Evolutionary conservation across 2,113 vertebrate species (phyloP).

Genomic region (Malurus alboscapulatus): DNA sequence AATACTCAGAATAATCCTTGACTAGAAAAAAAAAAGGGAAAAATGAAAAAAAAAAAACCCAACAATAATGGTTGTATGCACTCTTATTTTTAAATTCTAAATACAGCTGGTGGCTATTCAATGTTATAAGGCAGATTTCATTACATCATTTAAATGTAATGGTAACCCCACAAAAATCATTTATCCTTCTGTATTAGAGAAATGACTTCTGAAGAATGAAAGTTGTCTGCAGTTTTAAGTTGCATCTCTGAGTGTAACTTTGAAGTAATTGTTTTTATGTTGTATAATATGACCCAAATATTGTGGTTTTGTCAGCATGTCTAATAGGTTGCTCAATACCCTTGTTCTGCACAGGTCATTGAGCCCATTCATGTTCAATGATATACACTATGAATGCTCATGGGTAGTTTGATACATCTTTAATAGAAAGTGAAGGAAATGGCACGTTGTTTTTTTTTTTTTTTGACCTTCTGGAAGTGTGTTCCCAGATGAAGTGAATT

Average conservation of each 20-base stretch:
- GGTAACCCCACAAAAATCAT: neutral
- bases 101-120: neutral
- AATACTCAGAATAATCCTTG: neutral
- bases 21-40: neutral
- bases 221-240: slow-evolving; percentile 18
- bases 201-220: neutral
- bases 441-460: slow-evolving; percentile 33
- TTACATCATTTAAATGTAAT: neutral
- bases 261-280: slow-evolving; percentile 65
- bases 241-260: slow-evolving; percentile 41
- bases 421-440: slow-evolving; percentile 62
- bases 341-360: slow-evolving; percentile 63
- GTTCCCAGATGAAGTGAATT: slow-evolving; percentile 13
- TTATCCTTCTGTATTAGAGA: neutral
- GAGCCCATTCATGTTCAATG: slow-evolving; percentile 50
- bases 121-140: neutral
- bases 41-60: neutral
- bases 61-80: neutral
- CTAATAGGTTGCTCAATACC: slow-evolving; percentile 60
- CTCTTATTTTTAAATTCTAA: neutral
- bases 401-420: slow-evolving; percentile 57
- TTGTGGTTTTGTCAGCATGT: slow-evolving; percentile 66
- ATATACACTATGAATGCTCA: slow-evolving; percentile 53
- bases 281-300: slow-evolving; percentile 65
- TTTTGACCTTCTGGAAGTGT: slow-evolving; percentile 52